These are phyloP conservation scores for Odontocolon sp. DNA, from an alignment of 2,888 invertebrate genomes.

Conservation along the genomic window DNA sequence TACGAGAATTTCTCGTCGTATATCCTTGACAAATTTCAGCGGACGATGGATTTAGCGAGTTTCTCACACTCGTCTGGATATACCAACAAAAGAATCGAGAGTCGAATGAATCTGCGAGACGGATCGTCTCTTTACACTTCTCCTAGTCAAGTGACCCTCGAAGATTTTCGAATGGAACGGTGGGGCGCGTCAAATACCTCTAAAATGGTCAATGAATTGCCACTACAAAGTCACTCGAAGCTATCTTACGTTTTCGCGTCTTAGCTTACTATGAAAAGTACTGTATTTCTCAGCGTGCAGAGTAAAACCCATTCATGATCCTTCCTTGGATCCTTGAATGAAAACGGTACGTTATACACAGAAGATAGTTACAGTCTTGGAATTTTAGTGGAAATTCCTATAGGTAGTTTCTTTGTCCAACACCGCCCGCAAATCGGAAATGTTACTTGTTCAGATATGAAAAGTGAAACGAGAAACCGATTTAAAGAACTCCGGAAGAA, in stretches of 20 bases:
- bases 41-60: background rate
- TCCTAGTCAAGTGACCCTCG: slow-evolving; percentile 73
- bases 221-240: slow-evolving; percentile 72
- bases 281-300: slow-evolving; percentile 53
- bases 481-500: slow-evolving; percentile 35
- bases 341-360: slow-evolving; percentile 51
- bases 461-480: slow-evolving; percentile 25
- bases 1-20: background rate
- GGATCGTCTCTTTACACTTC: slow-evolving; percentile 33
- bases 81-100: slow-evolving; percentile 41
- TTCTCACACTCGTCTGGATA: slow-evolving; percentile 23
- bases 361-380: slow-evolving; percentile 3
- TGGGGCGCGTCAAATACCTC: slow-evolving; percentile 73
- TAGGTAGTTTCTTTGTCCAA: slow-evolving; percentile 14
- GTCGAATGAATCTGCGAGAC: slow-evolving; percentile 17
- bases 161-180: slow-evolving; percentile 65
- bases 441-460: slow-evolving; percentile 40
- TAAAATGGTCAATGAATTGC: slow-evolving; percentile 76
- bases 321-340: slow-evolving; percentile 70
- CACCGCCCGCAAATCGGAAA: slow-evolving; percentile 35
- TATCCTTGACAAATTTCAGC: slow-evolving; percentile 47
- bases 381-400: slow-evolving; percentile 22
- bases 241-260: slow-evolving; percentile 49
- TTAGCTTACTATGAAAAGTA: slow-evolving; percentile 36
- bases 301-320: slow-evolving; percentile 68